phyloP scores from a whole-genome alignment of 1,140 invertebrate species.

The Panonychus citri region DNA sequence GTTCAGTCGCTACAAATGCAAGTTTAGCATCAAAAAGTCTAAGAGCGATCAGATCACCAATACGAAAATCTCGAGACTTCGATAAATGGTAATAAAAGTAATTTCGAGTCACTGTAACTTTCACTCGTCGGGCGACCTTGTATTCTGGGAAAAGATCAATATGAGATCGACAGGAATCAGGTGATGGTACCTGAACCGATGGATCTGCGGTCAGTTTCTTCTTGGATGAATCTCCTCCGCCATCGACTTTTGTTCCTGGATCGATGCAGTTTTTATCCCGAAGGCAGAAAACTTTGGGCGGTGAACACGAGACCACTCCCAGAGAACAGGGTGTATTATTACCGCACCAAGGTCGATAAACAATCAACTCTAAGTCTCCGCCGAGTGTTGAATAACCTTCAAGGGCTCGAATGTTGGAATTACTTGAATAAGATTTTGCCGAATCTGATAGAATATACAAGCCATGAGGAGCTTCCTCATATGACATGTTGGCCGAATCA shows the following conservation, averaged over 20 bases:
- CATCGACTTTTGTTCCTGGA: too few relatives aligned
- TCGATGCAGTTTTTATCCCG: neutral
- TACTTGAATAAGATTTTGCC: neutral
- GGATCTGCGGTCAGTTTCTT: too few relatives aligned
- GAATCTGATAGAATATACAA: constrained; percentile 1
- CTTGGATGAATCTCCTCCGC: too few relatives aligned
- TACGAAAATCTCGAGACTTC: neutral
- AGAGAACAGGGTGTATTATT: neutral
- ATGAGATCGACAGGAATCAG: neutral
- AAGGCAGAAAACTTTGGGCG: neutral
- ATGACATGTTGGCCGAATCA: neutral
- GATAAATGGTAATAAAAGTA: neutral
- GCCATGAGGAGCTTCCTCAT: neutral
- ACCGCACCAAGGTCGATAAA: constrained; percentile 2
- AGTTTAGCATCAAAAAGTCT: neutral
- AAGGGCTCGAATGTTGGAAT: constrained; percentile 8
- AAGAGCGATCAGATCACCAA: neutral
- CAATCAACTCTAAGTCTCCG: constrained; percentile 8
- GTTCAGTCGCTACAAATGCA: neutral
- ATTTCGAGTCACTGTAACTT: neutral
- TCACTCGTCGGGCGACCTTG: neutral
- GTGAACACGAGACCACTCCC: neutral
- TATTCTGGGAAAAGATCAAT: constrained; percentile 1
- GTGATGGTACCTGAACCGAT: too few relatives aligned
- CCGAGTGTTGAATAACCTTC: constrained; percentile 8